A percentile compares a stretch with the other conserved stretches of the same genome.
These are phyloP conservation scores for Malacoraja senta DNA, from an alignment of 2,797 vertebrate species.

Conservation along the genomic window DNA sequence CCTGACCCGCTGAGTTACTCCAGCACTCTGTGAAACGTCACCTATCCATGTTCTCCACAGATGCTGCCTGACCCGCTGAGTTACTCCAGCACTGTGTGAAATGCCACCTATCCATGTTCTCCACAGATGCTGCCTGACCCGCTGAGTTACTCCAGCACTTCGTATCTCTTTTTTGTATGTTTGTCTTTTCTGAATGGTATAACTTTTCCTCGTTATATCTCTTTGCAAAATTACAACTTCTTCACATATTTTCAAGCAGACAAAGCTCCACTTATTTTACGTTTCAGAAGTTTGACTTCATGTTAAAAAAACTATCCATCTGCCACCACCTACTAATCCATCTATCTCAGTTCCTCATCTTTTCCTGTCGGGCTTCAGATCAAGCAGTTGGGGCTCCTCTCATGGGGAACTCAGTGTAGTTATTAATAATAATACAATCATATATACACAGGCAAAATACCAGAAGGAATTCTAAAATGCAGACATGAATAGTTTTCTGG, in stretches of 20 bases:
- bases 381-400: background rate
- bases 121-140: no score
- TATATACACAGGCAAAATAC: background rate
- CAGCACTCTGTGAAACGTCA: no score
- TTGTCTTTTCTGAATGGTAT: no score
- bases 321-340: background rate
- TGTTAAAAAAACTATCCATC: background rate
- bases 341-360: background rate
- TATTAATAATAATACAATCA: background rate
- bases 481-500: background rate
- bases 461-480: constrained; percentile 1
- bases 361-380: background rate
- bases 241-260: background rate
- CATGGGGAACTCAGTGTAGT: background rate
- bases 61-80: no score
- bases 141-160: no score
- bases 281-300: background rate
- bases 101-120: no score
- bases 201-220: no score
- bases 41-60: no score
- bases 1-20: no score
- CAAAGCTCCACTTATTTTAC: background rate
- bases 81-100: no score
- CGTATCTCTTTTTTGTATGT: no score
- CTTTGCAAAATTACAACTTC: background rate